Evolutionary conservation across 2,113 vertebrate genomes (phyloP).

Genomic region (Microcebus ravelobensis): DNA sequence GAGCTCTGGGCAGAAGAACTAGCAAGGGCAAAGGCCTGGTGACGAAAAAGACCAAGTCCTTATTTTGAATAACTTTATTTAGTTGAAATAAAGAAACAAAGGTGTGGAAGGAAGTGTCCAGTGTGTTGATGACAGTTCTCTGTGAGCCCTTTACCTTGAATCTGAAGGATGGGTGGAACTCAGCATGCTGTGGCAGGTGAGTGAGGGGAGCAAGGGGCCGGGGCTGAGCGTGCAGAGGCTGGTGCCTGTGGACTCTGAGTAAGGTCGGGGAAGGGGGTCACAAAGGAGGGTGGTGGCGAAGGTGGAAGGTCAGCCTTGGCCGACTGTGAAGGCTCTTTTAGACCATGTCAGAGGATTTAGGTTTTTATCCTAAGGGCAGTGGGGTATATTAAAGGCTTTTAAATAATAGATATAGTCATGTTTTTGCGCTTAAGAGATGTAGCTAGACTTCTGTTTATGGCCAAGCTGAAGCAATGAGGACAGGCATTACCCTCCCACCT

Average conservation of each 20-base stretch:
- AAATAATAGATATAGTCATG: background rate
- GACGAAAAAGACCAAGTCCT: background rate
- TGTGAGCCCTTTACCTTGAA: background rate
- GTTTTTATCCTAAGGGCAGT: background rate
- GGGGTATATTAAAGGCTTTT: background rate
- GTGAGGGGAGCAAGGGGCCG: rapidly evolving
- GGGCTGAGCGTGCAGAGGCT: background rate
- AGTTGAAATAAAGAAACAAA: background rate
- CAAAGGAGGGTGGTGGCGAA: background rate
- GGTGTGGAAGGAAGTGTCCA: background rate
- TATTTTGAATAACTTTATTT: background rate
- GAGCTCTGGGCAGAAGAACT: background rate
- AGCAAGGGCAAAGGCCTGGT: no score
- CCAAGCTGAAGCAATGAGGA: background rate
- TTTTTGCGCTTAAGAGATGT: background rate
- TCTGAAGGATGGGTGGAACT: background rate
- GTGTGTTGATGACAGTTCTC: background rate
- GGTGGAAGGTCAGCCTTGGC: no score
- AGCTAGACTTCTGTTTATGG: background rate
- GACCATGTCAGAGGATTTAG: background rate
- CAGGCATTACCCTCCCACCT: background rate
- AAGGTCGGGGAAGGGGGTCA: background rate
- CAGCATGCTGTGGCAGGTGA: rapidly evolving
- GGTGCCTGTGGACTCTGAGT: background rate
- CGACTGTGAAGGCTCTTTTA: background rate